Conservation (phyloP, 2,888 invertebrate genomes). For the Aporophyla lueneburgensis region DNA sequence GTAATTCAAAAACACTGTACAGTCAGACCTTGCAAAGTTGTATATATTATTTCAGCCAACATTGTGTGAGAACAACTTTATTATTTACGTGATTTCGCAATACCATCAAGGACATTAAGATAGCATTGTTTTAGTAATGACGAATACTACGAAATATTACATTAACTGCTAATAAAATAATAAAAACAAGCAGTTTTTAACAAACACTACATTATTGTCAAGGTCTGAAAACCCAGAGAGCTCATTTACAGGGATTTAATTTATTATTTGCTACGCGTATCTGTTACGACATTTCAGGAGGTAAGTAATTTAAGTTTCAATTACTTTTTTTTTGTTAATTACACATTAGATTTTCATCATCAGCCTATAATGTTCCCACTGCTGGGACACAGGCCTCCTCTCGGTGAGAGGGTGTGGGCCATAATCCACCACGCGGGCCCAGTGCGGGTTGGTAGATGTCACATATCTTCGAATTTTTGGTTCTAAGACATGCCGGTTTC, state of each 20-base stretch:
- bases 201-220: conserved; percentile 25
- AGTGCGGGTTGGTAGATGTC: too few species aligned
- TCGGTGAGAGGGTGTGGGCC: too few species aligned
- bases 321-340: neutral
- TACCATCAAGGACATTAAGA: conserved; percentile 29
- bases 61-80: conserved; percentile 36
- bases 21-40: conserved; percentile 7
- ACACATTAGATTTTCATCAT: too few species aligned
- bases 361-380: too few species aligned
- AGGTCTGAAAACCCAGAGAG: conserved; percentile 29
- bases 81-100: conserved; percentile 33
- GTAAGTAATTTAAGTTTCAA: conserved; percentile 11
- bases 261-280: conserved; percentile 28
- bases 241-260: conserved; percentile 38
- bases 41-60: conserved; percentile 9
- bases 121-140: conserved; percentile 37
- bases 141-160: conserved; percentile 29
- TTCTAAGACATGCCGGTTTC: too few species aligned
- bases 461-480: too few species aligned
- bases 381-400: too few species aligned
- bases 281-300: conserved; percentile 18
- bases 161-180: conserved; percentile 37
- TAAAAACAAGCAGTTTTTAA: conserved; percentile 40
- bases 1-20: neutral
- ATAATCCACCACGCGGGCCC: too few species aligned